Evolutionary conservation across 2,113 vertebrate genomes (phyloP).

Genomic region (Lucifuga dentata): DNA sequence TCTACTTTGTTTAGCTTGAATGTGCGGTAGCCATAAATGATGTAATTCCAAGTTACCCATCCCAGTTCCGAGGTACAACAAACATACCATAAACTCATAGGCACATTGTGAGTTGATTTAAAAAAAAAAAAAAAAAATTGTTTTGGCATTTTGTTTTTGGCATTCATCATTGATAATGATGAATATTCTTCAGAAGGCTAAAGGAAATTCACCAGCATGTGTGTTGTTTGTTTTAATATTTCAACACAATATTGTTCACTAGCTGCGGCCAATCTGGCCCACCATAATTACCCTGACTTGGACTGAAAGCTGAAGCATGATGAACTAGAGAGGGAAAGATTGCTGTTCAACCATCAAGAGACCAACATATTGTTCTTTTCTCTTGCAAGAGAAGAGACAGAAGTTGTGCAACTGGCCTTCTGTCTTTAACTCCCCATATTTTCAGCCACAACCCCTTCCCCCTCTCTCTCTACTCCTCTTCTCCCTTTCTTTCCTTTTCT

Average conservation of each 20-base stretch:
- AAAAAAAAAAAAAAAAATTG: too few species aligned
- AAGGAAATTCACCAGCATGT: slow-evolving; percentile 15
- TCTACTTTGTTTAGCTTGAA: too few species aligned
- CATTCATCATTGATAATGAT: slow-evolving; percentile 16
- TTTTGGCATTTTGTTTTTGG: too few species aligned
- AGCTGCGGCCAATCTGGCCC: slow-evolving; percentile 34
- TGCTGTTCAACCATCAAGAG: slow-evolving; percentile 35
- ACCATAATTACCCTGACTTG: slow-evolving; percentile 46
- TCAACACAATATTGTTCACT: not conserved
- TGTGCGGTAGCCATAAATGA: too few species aligned
- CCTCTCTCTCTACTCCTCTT: slow-evolving; percentile 27
- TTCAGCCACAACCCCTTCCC: slow-evolving; percentile 36
- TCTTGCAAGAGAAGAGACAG: slow-evolving; percentile 59
- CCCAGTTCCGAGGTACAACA: too few species aligned
- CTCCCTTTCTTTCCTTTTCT: slow-evolving; percentile 44
- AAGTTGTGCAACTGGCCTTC: slow-evolving; percentile 66
- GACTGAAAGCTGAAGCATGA: slow-evolving; percentile 33
- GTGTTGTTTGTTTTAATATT: slow-evolving; percentile 39
- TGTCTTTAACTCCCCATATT: slow-evolving; percentile 39
- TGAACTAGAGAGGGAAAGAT: slow-evolving; percentile 22
- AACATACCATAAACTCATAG: too few species aligned
- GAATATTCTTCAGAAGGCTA: slow-evolving; percentile 13
- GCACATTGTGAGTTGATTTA: not conserved
- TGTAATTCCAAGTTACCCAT: too few species aligned
- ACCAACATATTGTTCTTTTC: slow-evolving; percentile 57